Conservation (phyloP, 92 coral and sea anemone species). For the Porites evermanni region DNA sequence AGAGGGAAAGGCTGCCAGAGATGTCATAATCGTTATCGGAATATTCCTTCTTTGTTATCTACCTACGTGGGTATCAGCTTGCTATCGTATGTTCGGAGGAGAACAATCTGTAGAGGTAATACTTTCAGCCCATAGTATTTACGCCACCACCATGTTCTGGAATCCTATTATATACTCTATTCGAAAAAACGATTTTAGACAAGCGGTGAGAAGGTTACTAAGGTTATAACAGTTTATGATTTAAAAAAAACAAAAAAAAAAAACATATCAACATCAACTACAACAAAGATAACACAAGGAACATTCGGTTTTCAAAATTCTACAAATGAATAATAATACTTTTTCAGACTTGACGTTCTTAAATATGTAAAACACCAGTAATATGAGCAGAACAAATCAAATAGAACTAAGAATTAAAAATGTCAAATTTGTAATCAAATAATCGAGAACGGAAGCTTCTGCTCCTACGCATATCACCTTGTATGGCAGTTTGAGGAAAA, state of each 20-base stretch:
- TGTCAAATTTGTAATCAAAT: no score
- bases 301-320: no score
- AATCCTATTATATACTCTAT: slow-evolving; percentile 16
- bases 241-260: background rate
- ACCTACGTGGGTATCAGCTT: background rate
- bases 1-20: slow-evolving; percentile 18
- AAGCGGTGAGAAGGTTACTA: background rate
- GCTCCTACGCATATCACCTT: no score
- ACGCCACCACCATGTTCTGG: background rate
- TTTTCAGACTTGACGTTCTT: no score
- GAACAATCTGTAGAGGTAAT: background rate
- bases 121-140: background rate
- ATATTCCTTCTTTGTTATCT: slow-evolving; percentile 2
- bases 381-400: no score
- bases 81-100: background rate
- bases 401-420: no score
- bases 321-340: no score
- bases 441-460: no score
- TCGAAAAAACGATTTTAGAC: slow-evolving; percentile 11
- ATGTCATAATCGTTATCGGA: slow-evolving; percentile 5
- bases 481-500: no score
- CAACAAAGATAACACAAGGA: no score
- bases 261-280: no score
- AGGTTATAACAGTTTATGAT: background rate
- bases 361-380: no score